phyloP scores from a whole-genome alignment of 1,140 invertebrate genomes.

The Diplogasteroides magnus region DNA sequence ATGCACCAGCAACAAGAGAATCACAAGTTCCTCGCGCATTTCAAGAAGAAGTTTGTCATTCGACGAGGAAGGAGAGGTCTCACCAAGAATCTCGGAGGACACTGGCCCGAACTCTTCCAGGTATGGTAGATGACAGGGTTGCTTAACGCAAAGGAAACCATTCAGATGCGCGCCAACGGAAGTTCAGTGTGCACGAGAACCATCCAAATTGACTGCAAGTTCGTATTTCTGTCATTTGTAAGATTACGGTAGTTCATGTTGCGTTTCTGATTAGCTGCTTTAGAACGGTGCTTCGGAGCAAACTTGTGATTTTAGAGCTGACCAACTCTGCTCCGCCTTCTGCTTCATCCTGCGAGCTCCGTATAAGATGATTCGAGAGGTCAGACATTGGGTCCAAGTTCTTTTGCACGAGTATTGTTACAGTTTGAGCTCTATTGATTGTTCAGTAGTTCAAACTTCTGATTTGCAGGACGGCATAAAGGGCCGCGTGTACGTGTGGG shows the following conservation, averaged over 20 bases:
- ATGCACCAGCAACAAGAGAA: constrained; percentile 82
- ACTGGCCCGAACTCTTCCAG: constrained; percentile 83
- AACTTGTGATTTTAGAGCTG: constrained; percentile 21
- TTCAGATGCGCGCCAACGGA: constrained; percentile 78
- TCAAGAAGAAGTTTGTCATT: constrained; percentile 89
- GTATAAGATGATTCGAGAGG: constrained; percentile 61
- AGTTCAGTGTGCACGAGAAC: constrained; percentile 85
- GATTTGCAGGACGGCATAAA: constrained; percentile 57
- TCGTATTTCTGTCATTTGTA: neutral
- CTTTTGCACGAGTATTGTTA: neutral
- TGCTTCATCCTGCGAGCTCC: constrained; percentile 55
- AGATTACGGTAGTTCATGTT: neutral
- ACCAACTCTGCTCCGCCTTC: constrained; percentile 59
- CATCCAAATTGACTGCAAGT: constrained; percentile 66
- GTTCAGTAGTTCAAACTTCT: neutral
- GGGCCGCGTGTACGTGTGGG: constrained; percentile 95
- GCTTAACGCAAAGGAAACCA: neutral
- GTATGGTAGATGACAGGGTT: neutral
- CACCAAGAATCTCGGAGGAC: constrained; percentile 57
- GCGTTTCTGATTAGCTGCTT: neutral
- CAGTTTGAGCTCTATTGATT: neutral
- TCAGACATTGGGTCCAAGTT: constrained; percentile 61
- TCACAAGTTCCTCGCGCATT: constrained; percentile 95
- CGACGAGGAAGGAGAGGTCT: constrained; percentile 66
- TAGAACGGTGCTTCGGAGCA: neutral